phyloP scores from a whole-genome alignment of 2,888 invertebrate genomes.

The Melieria omissa region DNA sequence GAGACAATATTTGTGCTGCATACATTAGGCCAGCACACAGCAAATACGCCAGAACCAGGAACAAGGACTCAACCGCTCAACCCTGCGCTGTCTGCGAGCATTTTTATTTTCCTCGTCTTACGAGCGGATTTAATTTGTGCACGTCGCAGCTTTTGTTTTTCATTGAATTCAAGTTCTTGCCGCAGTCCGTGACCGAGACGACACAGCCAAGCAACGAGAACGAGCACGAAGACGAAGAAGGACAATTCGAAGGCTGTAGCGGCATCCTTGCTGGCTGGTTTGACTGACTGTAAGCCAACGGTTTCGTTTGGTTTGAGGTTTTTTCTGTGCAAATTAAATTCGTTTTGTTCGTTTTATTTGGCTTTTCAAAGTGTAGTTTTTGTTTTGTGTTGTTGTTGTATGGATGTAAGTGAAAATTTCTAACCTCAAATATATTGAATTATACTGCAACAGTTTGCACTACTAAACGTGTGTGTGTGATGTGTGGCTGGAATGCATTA shows the following conservation, averaged over 20 bases:
- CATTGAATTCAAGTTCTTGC: slow-evolving; percentile 51
- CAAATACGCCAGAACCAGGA: slow-evolving; percentile 18
- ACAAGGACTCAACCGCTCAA: slow-evolving; percentile 30
- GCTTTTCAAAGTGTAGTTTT: not conserved
- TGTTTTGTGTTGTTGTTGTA: not conserved
- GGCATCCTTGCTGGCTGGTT: too few species aligned
- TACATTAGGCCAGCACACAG: slow-evolving; percentile 46
- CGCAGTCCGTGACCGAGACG: not conserved
- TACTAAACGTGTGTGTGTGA: slow-evolving; percentile 29
- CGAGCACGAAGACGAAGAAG: not conserved
- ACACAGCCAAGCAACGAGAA: not conserved
- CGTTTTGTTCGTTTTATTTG: too few species aligned
- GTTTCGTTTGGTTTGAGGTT: too few species aligned
- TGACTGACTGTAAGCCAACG: too few species aligned
- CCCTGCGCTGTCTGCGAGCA: slow-evolving; percentile 38
- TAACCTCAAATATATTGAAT: slow-evolving; percentile 39
- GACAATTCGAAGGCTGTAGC: not conserved
- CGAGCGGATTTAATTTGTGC: slow-evolving; percentile 40
- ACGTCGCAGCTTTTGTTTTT: slow-evolving; percentile 47
- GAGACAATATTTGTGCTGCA: slow-evolving; percentile 59
- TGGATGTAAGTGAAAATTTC: slow-evolving; percentile 16
- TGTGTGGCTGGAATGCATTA: slow-evolving; percentile 5
- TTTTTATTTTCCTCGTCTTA: slow-evolving; percentile 36
- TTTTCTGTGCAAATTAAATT: too few species aligned
- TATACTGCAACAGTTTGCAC: slow-evolving; percentile 37